phyloP scores from a whole-genome alignment of 2,797 vertebrate genomes.

The Sarcophilus harrisii region DNA sequence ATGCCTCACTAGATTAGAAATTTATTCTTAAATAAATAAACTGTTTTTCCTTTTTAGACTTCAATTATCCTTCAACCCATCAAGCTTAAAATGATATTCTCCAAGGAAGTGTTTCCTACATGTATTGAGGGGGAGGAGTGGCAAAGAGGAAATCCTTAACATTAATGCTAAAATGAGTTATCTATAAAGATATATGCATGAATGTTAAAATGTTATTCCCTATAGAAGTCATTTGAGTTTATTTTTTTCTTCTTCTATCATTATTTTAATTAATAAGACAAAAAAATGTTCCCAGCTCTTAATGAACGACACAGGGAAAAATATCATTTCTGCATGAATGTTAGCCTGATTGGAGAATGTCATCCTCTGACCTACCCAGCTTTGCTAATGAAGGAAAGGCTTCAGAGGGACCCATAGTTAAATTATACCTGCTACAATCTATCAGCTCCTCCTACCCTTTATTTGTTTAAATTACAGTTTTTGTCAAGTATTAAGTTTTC shows the following conservation, averaged over 20 bases:
- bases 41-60: neutral
- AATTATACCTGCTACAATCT: constrained; percentile 53
- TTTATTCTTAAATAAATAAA: constrained; percentile 25
- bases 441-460: constrained; percentile 7
- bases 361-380: constrained; percentile 73
- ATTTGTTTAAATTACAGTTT: constrained; percentile 68
- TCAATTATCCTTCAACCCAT: neutral
- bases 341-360: constrained; percentile 79
- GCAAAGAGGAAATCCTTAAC: constrained; percentile 29
- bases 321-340: constrained; percentile 71
- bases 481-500: constrained; percentile 43
- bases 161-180: constrained; percentile 39
- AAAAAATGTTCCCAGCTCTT: constrained; percentile 65
- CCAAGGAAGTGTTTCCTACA: neutral
- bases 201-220: constrained; percentile 38
- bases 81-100: neutral
- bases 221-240: constrained; percentile 51
- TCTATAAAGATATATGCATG: constrained; percentile 23
- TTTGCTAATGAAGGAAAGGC: constrained; percentile 66
- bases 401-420: constrained; percentile 45
- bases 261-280: constrained; percentile 62
- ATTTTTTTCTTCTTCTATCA: constrained; percentile 65
- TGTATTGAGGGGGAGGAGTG: neutral
- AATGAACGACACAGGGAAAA: constrained; percentile 60
- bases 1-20: constrained; percentile 40